Base-by-base conservation (phyloP, 1,140 invertebrate species). In the Drosophila teissieri region DNA sequence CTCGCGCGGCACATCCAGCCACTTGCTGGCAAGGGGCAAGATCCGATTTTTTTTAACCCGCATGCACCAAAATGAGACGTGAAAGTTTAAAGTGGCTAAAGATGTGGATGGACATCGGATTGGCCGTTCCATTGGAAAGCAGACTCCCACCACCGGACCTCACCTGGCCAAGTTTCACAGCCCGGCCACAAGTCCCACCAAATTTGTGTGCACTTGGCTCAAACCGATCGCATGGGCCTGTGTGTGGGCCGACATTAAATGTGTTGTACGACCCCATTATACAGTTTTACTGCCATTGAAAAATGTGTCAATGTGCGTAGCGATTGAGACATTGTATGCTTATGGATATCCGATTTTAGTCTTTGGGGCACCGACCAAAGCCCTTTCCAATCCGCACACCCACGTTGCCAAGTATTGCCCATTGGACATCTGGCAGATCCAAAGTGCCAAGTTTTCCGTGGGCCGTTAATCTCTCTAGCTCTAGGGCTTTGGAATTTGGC, bases 11-110 rank as follows among this genome's bases (percentile, higher is more conserved):
- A 31, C 27, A 31, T 31, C 27, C 7, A 31, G 31, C 31, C 2
- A 31, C 7, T 7, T 2, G 2, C 31, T 8, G 31, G 31, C 31
- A 31, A 8, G 31, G 31, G 31, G 31, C 31, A 31, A 31, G 31
- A 31, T 31, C 31, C 31, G 31, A 31, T 31, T 31, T 31, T 31
- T 31, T 31, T 2, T 8, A 31, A 88, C 82, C 83, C 78, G 82
- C 83, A 88, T 82, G 83, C 70, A 79, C 79, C 76, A 69, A 88
- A 88, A 88, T 82, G 70, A 88, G 83, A 88, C 83, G 83, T 79
- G 83, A 86, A 86, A 86, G 83, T 86, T 86, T 76, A 55, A 62
- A 76, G 80, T 73, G 58, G 52, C 48, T 24, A 15, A 58, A 62
- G 60, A 39, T 64, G 17, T 53, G 48, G 65, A 72, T 67, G 64